These are phyloP conservation scores for Enteromius mattozi DNA, from an alignment of 2,797 vertebrate genomes.

Conservation along the genomic window DNA sequence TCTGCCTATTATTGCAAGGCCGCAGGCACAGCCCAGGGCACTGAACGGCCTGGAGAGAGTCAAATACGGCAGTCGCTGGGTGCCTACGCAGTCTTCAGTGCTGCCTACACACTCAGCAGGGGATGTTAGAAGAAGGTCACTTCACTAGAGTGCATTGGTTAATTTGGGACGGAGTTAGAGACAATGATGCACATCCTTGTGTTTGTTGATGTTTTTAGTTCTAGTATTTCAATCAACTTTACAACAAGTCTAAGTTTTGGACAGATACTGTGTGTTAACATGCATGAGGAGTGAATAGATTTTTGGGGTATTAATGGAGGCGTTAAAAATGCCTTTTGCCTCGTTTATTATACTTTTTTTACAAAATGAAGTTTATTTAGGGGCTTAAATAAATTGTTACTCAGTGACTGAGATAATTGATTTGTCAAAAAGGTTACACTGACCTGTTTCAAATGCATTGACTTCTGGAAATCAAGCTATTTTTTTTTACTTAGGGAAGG, in stretches of 20 bases:
- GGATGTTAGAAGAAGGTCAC: neutral
- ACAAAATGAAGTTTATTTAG: neutral
- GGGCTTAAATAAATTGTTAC: neutral
- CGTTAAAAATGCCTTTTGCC: neutral
- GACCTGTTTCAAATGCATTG: no score
- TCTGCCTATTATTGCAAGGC: conserved; percentile 70
- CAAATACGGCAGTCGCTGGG: neutral
- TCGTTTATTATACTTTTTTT: neutral
- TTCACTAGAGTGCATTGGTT: neutral
- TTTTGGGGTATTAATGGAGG: neutral
- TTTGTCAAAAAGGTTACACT: no score
- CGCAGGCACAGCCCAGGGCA: conserved; percentile 33
- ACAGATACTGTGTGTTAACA: neutral
- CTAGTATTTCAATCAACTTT: neutral
- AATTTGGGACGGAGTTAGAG: neutral
- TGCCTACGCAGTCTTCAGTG: neutral
- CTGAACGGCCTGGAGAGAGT: neutral
- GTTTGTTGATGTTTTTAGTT: neutral
- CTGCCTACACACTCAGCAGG: neutral
- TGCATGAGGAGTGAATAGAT: neutral
- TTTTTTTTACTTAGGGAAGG: no score
- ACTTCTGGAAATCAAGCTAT: no score
- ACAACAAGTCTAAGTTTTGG: neutral
- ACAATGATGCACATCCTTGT: neutral
- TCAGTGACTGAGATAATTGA: neutral